These are phyloP conservation scores for Entelurus aequoreus DNA, from an alignment of 2,113 vertebrate species.

Conservation along the genomic window DNA sequence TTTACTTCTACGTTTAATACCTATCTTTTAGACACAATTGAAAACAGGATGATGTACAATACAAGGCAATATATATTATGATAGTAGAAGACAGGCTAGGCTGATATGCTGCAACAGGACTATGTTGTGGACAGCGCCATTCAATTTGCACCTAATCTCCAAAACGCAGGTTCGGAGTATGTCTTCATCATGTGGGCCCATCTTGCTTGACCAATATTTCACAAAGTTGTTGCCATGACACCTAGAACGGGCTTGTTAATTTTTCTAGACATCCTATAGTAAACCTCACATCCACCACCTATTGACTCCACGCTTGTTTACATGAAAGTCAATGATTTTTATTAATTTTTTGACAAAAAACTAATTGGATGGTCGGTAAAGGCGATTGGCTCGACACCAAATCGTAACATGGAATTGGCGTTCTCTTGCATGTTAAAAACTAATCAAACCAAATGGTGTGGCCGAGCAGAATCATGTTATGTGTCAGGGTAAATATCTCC, in stretches of 20 bases:
- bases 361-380: conserved; percentile 53
- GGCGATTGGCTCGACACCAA: conserved; percentile 8
- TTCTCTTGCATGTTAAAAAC: no score
- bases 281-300: conserved; percentile 14
- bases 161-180: conserved; percentile 10
- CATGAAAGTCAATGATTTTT: conserved; percentile 47
- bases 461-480: no score
- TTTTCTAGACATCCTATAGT: background rate
- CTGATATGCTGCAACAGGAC: conserved; percentile 33
- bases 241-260: conserved; percentile 15
- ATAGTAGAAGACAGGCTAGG: background rate
- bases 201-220: conserved; percentile 33
- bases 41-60: conserved; percentile 13
- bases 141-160: conserved; percentile 35
- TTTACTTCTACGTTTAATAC: no score
- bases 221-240: conserved; percentile 32
- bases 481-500: no score
- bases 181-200: conserved; percentile 24
- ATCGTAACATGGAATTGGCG: no score
- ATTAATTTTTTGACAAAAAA: conserved; percentile 40
- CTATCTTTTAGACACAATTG: background rate
- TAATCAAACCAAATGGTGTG: no score
- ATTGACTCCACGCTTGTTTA: conserved; percentile 32
- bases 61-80: background rate
- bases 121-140: conserved; percentile 7